Percentiles rank a stretch among this genome's conserved stretches.
These are phyloP conservation scores for Labeo rohita DNA, from an alignment of 2,113 vertebrate genomes.

Conservation along the genomic window DNA sequence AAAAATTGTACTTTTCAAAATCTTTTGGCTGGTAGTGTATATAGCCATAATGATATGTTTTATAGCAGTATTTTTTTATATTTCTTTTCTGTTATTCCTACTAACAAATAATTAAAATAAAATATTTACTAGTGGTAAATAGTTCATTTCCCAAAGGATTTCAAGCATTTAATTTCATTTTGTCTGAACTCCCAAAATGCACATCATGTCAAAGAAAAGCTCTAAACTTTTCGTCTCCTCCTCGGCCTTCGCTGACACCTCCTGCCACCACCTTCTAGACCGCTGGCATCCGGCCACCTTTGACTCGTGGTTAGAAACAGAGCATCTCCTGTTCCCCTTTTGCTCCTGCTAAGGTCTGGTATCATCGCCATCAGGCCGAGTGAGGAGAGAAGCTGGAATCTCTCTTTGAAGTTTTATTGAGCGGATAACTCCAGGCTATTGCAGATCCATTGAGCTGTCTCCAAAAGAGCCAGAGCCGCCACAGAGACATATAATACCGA, in stretches of 20 bases:
- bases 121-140: neutral
- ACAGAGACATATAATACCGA: neutral
- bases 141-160: neutral
- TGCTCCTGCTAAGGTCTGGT: neutral
- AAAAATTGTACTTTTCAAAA: no score
- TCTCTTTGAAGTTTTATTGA: conserved; percentile 73
- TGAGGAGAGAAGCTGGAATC: conserved; percentile 64
- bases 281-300: neutral
- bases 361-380: conserved; percentile 61
- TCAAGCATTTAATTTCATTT: neutral
- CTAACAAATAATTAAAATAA: neutral
- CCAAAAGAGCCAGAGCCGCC: conserved; percentile 55
- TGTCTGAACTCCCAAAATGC: neutral
- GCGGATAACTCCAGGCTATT: conserved; percentile 68
- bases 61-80: neutral
- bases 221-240: neutral
- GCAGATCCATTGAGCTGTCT: conserved; percentile 61
- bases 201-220: neutral
- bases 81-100: neutral
- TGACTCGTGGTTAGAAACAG: conserved; percentile 49
- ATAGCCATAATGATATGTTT: neutral
- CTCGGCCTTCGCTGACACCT: neutral
- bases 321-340: conserved; percentile 53
- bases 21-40: no score
- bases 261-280: conserved; percentile 44